These are phyloP conservation scores for Augochlorella aurata DNA, from an alignment of 2,888 invertebrate species.

Conservation along the genomic window DNA sequence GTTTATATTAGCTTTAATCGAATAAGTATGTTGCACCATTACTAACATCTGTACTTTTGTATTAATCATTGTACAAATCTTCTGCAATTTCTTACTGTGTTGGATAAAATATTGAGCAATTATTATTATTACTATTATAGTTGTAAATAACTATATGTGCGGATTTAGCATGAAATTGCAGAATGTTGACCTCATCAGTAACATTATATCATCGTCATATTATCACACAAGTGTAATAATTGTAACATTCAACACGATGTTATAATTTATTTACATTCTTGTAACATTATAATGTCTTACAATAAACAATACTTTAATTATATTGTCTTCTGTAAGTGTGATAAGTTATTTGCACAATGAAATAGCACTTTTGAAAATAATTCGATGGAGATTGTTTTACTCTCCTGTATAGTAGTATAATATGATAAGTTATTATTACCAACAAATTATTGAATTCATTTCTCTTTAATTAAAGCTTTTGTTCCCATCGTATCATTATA, in stretches of 20 bases:
- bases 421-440: background rate
- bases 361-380: background rate
- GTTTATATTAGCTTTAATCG: conserved; percentile 13
- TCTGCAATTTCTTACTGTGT: conserved; percentile 7
- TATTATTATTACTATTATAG: background rate
- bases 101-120: background rate
- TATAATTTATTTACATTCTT: background rate
- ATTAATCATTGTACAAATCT: background rate
- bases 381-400: background rate
- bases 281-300: background rate
- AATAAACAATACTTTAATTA: background rate
- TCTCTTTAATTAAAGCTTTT: background rate
- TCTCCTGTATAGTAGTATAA: background rate
- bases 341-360: background rate
- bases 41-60: conserved; percentile 19
- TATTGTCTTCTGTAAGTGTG: background rate
- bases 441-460: background rate
- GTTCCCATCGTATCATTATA: background rate
- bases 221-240: conserved; percentile 1
- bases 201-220: background rate
- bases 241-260: background rate
- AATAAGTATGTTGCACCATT: conserved; percentile 31
- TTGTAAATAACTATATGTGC: background rate
- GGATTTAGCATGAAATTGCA: background rate
- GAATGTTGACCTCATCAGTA: conserved; percentile 17